phyloP scores from a whole-genome alignment of 2,797 vertebrate species.

The Pipistrellus nathusii region DNA sequence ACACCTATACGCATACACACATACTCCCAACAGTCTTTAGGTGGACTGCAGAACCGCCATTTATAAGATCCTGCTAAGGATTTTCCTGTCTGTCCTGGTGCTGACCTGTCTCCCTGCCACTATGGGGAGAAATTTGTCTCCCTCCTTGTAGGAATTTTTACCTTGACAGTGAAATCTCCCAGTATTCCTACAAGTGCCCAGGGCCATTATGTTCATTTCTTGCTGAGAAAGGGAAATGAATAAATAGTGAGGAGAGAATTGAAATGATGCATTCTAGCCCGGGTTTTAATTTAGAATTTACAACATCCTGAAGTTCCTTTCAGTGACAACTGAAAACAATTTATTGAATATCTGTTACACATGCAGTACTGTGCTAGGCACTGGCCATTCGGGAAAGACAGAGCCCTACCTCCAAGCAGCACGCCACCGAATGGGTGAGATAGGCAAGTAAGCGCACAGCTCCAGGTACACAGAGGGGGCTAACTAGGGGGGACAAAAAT shows the following conservation, averaged over 20 bases:
- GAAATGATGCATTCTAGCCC: background rate
- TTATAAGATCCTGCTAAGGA: background rate
- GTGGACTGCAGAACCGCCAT: background rate
- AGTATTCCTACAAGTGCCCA: conserved; percentile 57
- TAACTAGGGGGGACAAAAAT: background rate
- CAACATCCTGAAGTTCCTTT: conserved; percentile 21
- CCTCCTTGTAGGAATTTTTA: conserved; percentile 28
- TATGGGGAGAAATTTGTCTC: conserved; percentile 42
- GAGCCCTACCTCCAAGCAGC: background rate
- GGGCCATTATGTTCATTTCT: conserved; percentile 63
- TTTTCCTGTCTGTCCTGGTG: background rate
- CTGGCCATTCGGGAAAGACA: background rate
- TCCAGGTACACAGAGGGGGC: too few species aligned
- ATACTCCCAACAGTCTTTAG: background rate
- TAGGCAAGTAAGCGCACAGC: background rate
- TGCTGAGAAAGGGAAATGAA: conserved; percentile 47
- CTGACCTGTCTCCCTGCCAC: background rate
- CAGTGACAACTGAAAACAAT: conserved; percentile 26
- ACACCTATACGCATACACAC: background rate
- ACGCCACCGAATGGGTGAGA: background rate
- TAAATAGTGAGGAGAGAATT: conserved; percentile 47
- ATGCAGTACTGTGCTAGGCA: background rate
- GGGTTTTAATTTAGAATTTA: conserved; percentile 53
- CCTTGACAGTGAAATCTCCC: conserved; percentile 23
- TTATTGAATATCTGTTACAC: background rate